Percentiles rank a stretch among this genome's conserved stretches.
Evolutionary conservation across 1,140 invertebrate species (phyloP).

Genomic region (Neotoxoptera formosana): DNA sequence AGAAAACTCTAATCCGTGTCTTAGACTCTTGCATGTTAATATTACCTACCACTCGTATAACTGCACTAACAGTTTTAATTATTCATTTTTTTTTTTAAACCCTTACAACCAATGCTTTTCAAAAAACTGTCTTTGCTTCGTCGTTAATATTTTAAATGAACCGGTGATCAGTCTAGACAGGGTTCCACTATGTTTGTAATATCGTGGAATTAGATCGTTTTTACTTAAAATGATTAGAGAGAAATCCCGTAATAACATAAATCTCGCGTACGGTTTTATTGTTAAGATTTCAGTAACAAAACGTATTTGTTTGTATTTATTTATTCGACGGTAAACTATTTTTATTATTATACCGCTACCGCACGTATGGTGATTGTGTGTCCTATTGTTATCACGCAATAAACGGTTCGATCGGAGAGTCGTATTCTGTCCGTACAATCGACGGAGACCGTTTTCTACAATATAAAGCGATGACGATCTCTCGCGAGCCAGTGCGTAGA

Average conservation of each 20-base stretch:
- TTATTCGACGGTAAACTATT: background rate
- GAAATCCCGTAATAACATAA: background rate
- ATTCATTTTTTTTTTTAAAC: too few species aligned
- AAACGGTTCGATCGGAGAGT: background rate
- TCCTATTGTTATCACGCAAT: background rate
- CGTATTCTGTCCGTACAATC: background rate
- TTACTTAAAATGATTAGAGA: background rate
- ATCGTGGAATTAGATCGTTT: background rate
- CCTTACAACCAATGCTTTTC: too few species aligned
- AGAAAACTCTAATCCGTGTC: background rate
- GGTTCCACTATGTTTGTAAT: background rate
- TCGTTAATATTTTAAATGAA: too few species aligned
- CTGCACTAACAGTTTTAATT: background rate
- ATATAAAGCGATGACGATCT: background rate
- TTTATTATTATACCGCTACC: background rate
- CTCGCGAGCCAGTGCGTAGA: background rate
- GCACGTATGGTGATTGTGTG: background rate
- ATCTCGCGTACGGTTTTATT: background rate
- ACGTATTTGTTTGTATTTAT: background rate
- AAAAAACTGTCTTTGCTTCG: too few species aligned
- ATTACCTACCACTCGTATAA: too few species aligned
- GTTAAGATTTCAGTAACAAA: background rate
- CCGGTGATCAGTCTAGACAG: too few species aligned
- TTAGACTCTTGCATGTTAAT: background rate
- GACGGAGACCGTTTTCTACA: background rate